Evolutionary conservation across 2,797 vertebrate genomes (phyloP).

Genomic region (Nyctalus aviator): DNA sequence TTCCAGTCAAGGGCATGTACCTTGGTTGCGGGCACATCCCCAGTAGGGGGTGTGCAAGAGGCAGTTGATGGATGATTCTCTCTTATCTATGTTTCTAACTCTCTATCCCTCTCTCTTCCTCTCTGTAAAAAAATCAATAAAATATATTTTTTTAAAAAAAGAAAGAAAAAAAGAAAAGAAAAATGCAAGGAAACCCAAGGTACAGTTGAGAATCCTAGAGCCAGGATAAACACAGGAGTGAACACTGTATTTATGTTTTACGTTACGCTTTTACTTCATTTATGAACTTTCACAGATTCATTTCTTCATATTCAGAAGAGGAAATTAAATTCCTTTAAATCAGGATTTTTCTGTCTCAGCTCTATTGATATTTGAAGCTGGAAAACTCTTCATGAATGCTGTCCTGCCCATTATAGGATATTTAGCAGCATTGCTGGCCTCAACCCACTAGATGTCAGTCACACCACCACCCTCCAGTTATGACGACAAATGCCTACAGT

Average conservation of each 20-base stretch:
- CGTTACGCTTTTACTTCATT: slow-evolving; percentile 34
- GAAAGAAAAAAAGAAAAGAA: too few species aligned
- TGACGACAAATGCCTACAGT: neutral
- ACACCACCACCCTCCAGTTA: neutral
- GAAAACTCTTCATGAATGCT: neutral
- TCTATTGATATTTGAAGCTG: neutral
- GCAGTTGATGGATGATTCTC: too few species aligned
- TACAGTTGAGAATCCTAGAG: neutral
- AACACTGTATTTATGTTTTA: neutral
- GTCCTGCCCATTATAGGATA: neutral
- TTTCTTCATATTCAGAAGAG: slow-evolving; percentile 34
- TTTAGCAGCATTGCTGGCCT: neutral
- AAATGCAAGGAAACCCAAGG: slow-evolving; percentile 41
- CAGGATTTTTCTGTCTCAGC: neutral
- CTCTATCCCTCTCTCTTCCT: too few species aligned
- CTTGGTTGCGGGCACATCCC: too few species aligned
- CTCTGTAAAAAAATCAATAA: too few species aligned
- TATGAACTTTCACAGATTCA: neutral
- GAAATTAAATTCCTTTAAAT: slow-evolving; percentile 49
- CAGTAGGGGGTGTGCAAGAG: too few species aligned
- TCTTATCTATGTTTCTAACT: too few species aligned
- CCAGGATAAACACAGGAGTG: slow-evolving; percentile 19
- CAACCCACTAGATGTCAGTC: neutral
- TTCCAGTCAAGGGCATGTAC: too few species aligned
- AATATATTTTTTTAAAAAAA: too few species aligned